Evolutionary conservation across 2,113 vertebrate species (phyloP).

Genomic region (Diphyllodes magnificus): DNA sequence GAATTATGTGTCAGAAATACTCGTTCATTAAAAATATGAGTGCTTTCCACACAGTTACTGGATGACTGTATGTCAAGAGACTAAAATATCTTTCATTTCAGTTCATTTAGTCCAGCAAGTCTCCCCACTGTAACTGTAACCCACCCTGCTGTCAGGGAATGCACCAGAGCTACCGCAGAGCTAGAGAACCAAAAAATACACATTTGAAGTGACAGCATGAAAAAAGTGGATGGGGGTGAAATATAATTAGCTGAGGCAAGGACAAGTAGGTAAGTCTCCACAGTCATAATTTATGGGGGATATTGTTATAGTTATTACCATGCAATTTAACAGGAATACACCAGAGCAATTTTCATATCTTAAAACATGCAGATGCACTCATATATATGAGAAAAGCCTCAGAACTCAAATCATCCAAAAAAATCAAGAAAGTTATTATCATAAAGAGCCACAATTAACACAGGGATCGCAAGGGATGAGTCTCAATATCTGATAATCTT

Average conservation of each 20-base stretch:
- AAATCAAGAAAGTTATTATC: conserved; percentile 41
- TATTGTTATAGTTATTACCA: conserved; percentile 66
- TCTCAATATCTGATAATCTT: background rate
- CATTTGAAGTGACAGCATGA: conserved; percentile 52
- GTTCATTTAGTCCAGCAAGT: conserved; percentile 13
- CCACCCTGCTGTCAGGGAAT: conserved; percentile 23
- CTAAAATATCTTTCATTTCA: conserved; percentile 10
- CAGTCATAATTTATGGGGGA: conserved; percentile 57
- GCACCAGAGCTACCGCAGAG: background rate
- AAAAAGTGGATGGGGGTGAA: conserved; percentile 36
- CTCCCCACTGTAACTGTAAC: conserved; percentile 15
- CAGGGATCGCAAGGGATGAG: background rate
- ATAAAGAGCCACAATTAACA: conserved; percentile 40
- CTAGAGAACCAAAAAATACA: background rate
- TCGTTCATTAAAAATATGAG: background rate
- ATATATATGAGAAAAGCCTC: conserved; percentile 12
- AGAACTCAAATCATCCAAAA: conserved; percentile 48
- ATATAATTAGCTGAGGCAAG: conserved; percentile 61
- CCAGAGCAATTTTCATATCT: conserved; percentile 49
- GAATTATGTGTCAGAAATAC: background rate
- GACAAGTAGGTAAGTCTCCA: conserved; percentile 58
- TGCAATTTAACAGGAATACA: conserved; percentile 68
- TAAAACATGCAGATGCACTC: conserved; percentile 46
- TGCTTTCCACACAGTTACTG: background rate
- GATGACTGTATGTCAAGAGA: background rate